A percentile compares a stretch with the other conserved stretches of the same genome.
These are phyloP conservation scores for Cryptosula pallasiana DNA, from an alignment of 2,888 invertebrate species.

Conservation along the genomic window DNA sequence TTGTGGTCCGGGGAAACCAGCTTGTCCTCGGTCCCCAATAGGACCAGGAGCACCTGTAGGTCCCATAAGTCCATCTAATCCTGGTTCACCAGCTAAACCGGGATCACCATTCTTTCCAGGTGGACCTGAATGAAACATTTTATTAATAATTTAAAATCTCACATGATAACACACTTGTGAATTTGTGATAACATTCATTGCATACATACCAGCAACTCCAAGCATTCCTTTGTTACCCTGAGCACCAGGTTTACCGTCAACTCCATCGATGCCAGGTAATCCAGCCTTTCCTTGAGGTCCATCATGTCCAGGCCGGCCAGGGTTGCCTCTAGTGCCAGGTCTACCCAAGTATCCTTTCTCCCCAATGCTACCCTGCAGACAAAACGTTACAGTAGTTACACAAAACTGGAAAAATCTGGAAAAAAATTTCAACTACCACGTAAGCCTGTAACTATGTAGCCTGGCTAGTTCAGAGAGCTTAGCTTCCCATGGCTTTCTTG, in stretches of 20 bases:
- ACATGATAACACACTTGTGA: too few relatives aligned
- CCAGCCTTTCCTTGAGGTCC: conserved; percentile 19
- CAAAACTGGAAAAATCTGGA: too few relatives aligned
- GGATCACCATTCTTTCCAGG: conserved; percentile 23
- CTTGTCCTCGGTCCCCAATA: conserved; percentile 16
- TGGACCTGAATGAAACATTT: conserved; percentile 4
- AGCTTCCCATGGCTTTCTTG: too few relatives aligned
- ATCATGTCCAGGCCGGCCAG: conserved; percentile 15
- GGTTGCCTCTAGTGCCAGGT: neutral
- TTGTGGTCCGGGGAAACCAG: conserved; percentile 18
- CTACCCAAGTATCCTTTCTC: neutral
- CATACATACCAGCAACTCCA: neutral
- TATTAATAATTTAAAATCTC: too few relatives aligned
- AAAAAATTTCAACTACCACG: too few relatives aligned
- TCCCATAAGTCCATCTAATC: conserved; percentile 13
- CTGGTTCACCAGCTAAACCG: conserved; percentile 11
- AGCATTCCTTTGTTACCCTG: neutral
- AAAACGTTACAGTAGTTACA: neutral
- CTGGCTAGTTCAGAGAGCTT: too few relatives aligned
- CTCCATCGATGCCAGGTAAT: conserved; percentile 10
- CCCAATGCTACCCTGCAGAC: neutral
- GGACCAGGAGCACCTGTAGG: conserved; percentile 9
- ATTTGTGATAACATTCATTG: too few relatives aligned
- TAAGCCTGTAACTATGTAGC: too few relatives aligned
- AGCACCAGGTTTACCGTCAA: neutral